A percentile compares a stretch with the other conserved stretches of the same genome.
Conservation (phyloP, 2,797 vertebrate species). For the Lates japonicus region DNA sequence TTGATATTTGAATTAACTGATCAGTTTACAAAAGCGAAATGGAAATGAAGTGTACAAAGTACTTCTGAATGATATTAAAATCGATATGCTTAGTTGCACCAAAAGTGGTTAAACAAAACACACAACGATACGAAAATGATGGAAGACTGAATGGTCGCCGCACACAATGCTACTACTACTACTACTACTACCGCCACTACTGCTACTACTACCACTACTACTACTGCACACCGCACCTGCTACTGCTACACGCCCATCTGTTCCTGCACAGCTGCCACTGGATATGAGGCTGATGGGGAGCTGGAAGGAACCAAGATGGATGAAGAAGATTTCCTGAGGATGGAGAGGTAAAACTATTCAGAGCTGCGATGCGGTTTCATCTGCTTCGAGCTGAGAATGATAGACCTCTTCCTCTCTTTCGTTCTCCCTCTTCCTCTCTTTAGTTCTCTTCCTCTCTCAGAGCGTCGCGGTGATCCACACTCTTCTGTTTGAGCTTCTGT, state of each 20-base stretch:
- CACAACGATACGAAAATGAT: no score
- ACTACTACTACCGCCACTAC: background rate
- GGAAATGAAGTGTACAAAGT: no score
- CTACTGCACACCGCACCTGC: no score
- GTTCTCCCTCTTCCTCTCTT: background rate
- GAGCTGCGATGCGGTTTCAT: no score
- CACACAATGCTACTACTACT: no score
- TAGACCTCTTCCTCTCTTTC: background rate
- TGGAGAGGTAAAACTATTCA: slow-evolving; percentile 90
- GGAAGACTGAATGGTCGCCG: no score
- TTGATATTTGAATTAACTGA: no score
- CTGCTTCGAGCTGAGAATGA: no score
- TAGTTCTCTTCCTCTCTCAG: slow-evolving; percentile 75
- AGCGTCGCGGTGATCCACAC: slow-evolving; percentile 87
- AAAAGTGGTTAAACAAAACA: no score
- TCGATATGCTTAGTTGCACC: no score
- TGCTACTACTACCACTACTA: background rate
- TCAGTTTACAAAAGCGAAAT: no score
- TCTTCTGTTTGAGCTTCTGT: slow-evolving; percentile 90
- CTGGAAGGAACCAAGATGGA: slow-evolving; percentile 94
- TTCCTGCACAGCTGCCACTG: slow-evolving; percentile 88
- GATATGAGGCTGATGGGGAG: slow-evolving; percentile 94
- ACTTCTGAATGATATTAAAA: no score
- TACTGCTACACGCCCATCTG: background rate
- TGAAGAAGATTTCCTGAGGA: slow-evolving; percentile 93